Evolutionary conservation across 2,888 invertebrate species (phyloP), one percentile per base, ranked within the genome.

Genomic region (Eupithecia vulgata): DNA sequence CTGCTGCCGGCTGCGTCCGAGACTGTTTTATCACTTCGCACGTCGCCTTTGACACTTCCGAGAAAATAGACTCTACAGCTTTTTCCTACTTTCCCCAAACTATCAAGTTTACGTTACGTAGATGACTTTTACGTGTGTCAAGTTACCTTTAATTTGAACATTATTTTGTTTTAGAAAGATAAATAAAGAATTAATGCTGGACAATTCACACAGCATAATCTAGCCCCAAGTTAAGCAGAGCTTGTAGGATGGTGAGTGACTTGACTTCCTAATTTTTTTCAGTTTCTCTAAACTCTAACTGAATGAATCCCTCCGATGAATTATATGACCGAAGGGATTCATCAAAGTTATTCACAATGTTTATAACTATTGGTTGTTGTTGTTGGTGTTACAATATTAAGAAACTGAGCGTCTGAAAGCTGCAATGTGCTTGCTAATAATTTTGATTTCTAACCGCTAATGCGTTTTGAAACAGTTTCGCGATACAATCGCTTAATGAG

Each of bases 11-110:
- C 90, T 89, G 85, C 90, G 83, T 80, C 81, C 81, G 68, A 80
- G 79, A 79, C 81, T 82, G 82, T 89, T 89, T 92, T 91, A 91
- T 90, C 89, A 77, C 90, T 87, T 90, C 82, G 85, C 88, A 84
- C 88, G 87, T 84, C 82, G 77, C 75, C 79, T 78, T 57, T 57
- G 85, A 84, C 85, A 86, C 87, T 88, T 88, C 88, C 87, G 84
- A 88, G 87, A 87, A 89, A 84, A 81, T 77, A 81, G 82, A 81
- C 78, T 75, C 45, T 73, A 72, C 6, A 17, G 17, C 35, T 25
- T 66, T 72, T 75, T 76, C 73, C 67, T 52, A 68, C 37, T 81
- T 81, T 81, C 68, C 76, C 70, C 78, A 61, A 74, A 78, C 79
- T 69, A 72, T 73, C 70, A 74, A 57, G 13, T 78, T 76, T 70